phyloP scores from a whole-genome alignment of 2,888 invertebrate genomes.

The Yponomeuta sedellus region DNA sequence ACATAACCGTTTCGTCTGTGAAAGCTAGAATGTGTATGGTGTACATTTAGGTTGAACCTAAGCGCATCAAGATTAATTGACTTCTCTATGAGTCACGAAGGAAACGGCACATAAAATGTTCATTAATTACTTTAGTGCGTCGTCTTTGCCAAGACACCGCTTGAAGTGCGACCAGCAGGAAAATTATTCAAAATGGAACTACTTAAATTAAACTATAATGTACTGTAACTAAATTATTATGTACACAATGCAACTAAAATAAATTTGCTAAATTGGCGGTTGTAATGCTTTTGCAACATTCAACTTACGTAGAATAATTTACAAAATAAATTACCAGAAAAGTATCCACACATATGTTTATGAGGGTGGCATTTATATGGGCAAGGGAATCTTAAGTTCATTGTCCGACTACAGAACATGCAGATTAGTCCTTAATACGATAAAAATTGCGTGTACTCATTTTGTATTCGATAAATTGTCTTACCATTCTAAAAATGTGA shows the following conservation, averaged over 20 bases:
- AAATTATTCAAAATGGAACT: constrained; percentile 51
- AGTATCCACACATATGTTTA: neutral
- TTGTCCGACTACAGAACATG: neutral
- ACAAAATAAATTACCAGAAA: constrained; percentile 28
- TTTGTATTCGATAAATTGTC: constrained; percentile 46
- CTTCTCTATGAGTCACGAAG: neutral
- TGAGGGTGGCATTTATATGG: neutral
- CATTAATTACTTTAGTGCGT: neutral
- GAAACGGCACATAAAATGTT: neutral
- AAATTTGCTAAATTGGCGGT: constrained; percentile 50
- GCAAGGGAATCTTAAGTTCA: neutral
- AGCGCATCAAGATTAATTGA: neutral
- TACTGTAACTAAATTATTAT: constrained; percentile 56
- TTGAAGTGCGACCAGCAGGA: constrained; percentile 19
- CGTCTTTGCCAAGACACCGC: neutral
- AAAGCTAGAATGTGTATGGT: too few relatives aligned
- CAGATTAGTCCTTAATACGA: neutral
- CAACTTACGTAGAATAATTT: constrained; percentile 29
- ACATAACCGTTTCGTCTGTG: too few relatives aligned
- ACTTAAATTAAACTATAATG: constrained; percentile 55
- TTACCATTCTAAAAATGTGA: constrained; percentile 57
- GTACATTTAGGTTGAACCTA: too few relatives aligned
- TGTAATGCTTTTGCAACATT: constrained; percentile 54
- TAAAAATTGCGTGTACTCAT: constrained; percentile 44
- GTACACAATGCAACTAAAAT: constrained; percentile 52